Conservation (phyloP, 2,797 vertebrate genomes). For the Hypotaenidia philippensis region DNA sequence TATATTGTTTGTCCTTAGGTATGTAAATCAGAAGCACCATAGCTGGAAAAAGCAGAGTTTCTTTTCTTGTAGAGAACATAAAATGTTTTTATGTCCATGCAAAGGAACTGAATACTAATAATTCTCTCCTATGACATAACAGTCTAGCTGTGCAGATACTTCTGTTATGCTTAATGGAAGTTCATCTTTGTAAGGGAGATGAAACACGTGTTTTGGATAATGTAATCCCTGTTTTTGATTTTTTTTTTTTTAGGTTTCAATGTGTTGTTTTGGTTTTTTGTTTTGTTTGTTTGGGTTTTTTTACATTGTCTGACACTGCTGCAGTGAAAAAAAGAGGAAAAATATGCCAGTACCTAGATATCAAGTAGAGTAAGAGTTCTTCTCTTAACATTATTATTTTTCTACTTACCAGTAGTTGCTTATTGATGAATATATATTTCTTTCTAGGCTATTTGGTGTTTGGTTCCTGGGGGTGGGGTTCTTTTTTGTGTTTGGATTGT, state of each 20-base stretch:
- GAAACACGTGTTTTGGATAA: not conserved
- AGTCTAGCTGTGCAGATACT: too few relatives aligned
- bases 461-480: accelerated
- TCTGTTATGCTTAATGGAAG: not conserved
- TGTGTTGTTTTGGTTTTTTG: not conserved
- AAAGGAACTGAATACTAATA: not conserved
- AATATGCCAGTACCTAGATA: not conserved
- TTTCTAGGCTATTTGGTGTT: not conserved
- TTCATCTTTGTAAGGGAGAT: not conserved
- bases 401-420: not conserved
- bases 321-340: not conserved
- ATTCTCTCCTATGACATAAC: not conserved
- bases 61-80: not conserved
- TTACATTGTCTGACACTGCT: not conserved
- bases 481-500: not conserved
- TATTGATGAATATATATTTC: not conserved
- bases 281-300: not conserved
- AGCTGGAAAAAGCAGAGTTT: not conserved
- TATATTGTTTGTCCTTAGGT: not conserved
- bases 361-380: not conserved
- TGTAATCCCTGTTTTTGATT: not conserved
- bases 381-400: not conserved
- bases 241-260: not conserved
- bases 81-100: not conserved
- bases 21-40: not conserved